Percentiles rank a stretch among this genome's conserved stretches.
These are phyloP conservation scores for Gambusia yucatana DNA, from an alignment of 2,797 vertebrate species.

Conservation along the genomic window DNA sequence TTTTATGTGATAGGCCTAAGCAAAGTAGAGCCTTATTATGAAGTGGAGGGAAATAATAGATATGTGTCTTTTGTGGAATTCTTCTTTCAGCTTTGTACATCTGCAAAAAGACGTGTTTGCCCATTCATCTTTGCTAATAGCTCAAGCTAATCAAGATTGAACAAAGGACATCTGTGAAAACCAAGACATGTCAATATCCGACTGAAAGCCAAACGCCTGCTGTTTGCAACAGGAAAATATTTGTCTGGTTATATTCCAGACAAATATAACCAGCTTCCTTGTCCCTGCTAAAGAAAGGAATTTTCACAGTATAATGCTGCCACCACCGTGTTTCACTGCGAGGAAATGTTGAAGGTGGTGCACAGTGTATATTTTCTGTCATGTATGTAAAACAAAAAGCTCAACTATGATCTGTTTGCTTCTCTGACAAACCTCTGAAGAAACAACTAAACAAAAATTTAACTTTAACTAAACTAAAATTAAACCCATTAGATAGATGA, in stretches of 20 bases:
- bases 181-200: neutral
- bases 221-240: too few species aligned
- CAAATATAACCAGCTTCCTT: neutral
- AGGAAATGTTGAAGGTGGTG: neutral
- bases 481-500: neutral
- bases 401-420: neutral
- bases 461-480: too few species aligned
- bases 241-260: neutral
- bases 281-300: neutral
- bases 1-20: neutral
- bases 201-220: neutral
- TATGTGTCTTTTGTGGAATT: neutral
- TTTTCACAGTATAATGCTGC: neutral
- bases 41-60: neutral
- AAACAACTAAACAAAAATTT: neutral
- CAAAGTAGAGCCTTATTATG: neutral
- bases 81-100: neutral
- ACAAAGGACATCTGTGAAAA: neutral
- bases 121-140: neutral
- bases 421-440: neutral
- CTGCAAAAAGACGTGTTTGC: neutral
- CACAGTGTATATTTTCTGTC: neutral
- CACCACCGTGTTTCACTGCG: neutral
- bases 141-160: neutral
- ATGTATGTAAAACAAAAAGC: neutral